Conservation (phyloP, 2,797 vertebrate species). For the Falco naumanni region DNA sequence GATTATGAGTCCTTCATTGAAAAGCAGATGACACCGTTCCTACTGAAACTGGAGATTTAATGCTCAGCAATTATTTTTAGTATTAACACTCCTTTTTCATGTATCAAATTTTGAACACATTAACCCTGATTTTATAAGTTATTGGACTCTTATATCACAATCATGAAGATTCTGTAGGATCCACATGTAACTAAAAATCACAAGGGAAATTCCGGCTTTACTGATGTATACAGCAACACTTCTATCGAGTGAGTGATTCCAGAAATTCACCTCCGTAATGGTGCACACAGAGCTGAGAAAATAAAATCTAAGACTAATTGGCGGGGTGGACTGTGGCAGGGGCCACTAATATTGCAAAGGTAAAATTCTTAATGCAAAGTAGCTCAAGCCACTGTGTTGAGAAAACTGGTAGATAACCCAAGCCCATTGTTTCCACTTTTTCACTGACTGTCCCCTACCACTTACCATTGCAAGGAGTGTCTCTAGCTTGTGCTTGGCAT, state of each 20-base stretch:
- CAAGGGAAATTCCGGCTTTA: not conserved
- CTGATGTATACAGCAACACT: not conserved
- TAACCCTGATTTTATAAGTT: not conserved
- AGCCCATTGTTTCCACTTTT: not conserved
- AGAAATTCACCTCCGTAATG: not conserved
- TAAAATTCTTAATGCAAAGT: not conserved
- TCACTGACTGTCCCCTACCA: not conserved
- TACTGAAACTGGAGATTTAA: not conserved
- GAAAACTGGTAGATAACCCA: not conserved
- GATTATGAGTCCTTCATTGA: not conserved
- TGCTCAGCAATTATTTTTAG: not conserved
- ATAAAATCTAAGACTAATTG: not conserved
- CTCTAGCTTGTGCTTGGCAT: slow-evolving; percentile 85
- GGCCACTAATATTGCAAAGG: not conserved
- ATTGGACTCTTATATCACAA: not conserved
- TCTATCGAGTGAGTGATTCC: not conserved
- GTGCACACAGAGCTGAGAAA: not conserved
- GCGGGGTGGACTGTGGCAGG: not conserved
- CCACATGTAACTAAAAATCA: not conserved
- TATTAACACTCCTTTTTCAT: not conserved
- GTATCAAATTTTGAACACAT: not conserved
- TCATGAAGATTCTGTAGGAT: not conserved
- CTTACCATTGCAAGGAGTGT: slow-evolving; percentile 84
- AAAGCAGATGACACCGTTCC: not conserved
- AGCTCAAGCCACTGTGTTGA: not conserved